A percentile compares a stretch with the other conserved stretches of the same genome.
Conservation (phyloP, 2,888 invertebrate species). For the Tridacna gigas region DNA sequence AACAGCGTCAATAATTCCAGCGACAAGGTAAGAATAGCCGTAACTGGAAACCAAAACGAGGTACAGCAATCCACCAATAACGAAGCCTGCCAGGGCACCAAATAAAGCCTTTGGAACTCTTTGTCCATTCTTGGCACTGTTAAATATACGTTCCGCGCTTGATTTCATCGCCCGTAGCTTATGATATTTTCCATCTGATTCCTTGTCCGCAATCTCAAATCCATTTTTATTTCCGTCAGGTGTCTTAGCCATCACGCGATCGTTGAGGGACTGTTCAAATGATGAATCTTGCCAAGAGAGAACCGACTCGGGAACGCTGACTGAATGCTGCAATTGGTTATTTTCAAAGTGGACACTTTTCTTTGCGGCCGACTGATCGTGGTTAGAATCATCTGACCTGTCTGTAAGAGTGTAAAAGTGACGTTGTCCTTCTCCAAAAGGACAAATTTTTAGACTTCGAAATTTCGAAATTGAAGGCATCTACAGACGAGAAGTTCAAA, state of each 20-base stretch:
- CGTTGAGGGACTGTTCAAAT: slow-evolving; percentile 43
- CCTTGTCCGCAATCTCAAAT: neutral
- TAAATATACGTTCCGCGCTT: slow-evolving; percentile 42
- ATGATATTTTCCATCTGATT: slow-evolving; percentile 38
- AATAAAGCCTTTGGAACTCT: slow-evolving; percentile 46
- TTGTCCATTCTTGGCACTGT: slow-evolving; percentile 40
- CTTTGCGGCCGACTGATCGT: neutral
- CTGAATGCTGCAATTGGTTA: slow-evolving; percentile 41
- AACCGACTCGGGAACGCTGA: slow-evolving; percentile 52
- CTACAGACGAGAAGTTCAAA: too few relatives aligned
- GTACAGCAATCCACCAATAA: slow-evolving; percentile 56
- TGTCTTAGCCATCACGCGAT: slow-evolving; percentile 14
- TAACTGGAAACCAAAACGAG: slow-evolving; percentile 54
- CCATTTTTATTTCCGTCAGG: neutral
- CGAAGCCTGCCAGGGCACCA: slow-evolving; percentile 51
- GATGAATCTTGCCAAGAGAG: slow-evolving; percentile 56
- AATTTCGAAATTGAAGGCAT: too few relatives aligned
- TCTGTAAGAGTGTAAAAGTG: neutral
- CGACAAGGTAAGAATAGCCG: slow-evolving; percentile 48
- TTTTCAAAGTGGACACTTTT: slow-evolving; percentile 39
- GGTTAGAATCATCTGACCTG: neutral
- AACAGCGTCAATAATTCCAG: slow-evolving; percentile 52
- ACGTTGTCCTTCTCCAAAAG: too few relatives aligned
- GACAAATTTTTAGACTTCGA: too few relatives aligned
- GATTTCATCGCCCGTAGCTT: slow-evolving; percentile 21